Conservation (phyloP, 2,113 vertebrate genomes). For the human region DNA sequence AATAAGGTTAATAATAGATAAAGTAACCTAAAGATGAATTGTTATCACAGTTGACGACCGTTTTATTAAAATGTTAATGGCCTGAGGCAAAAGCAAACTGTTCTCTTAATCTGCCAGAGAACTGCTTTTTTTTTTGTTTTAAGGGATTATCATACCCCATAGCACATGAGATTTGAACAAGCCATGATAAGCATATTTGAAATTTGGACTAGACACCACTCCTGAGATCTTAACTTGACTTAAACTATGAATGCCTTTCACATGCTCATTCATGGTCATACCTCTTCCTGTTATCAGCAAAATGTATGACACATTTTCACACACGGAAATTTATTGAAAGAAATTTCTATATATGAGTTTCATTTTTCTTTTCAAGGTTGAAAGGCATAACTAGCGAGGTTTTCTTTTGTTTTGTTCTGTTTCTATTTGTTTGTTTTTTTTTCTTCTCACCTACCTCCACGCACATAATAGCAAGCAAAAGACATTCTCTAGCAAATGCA, state of each 20-base stretch:
- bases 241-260: conserved; percentile 57
- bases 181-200: conserved; percentile 79
- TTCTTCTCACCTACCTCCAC: not conserved
- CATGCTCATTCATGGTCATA: conserved; percentile 55
- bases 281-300: conserved; percentile 63
- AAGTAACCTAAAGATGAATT: conserved; percentile 82
- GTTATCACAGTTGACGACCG: conserved; percentile 83
- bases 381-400: conserved; percentile 16
- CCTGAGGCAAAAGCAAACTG: conserved; percentile 86
- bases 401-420: not conserved
- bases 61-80: conserved; percentile 88
- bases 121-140: conserved; percentile 85
- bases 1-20: conserved; percentile 86
- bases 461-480: conserved; percentile 52
- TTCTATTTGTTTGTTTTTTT: not conserved
- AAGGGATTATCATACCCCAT: conserved; percentile 72
- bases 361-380: conserved; percentile 56
- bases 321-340: conserved; percentile 44
- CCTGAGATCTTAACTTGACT: conserved; percentile 68
- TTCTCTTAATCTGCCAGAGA: conserved; percentile 85
- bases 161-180: conserved; percentile 79
- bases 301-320: conserved; percentile 34
- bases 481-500: conserved; percentile 57
- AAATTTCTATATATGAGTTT: conserved; percentile 49
- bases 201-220: conserved; percentile 76